phyloP scores from a whole-genome alignment of 23 tunicate genomes.

The Styela clava region DNA sequence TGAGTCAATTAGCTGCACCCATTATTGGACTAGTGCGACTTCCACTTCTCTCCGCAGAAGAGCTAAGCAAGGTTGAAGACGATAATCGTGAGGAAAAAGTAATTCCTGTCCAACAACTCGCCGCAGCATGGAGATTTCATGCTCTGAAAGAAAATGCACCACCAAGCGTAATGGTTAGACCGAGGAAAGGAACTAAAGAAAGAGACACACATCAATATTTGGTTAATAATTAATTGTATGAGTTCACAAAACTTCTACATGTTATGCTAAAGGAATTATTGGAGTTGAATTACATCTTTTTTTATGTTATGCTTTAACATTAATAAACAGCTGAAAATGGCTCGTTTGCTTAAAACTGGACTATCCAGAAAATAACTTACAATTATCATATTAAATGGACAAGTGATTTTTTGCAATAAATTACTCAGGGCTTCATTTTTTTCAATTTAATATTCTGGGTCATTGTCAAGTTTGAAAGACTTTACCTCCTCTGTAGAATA shows the following conservation, averaged over 20 bases:
- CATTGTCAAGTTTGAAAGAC: too few species aligned
- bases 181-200: conserved; percentile 48
- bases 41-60: conserved; percentile 67
- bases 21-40: conserved; percentile 64
- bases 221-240: too few species aligned
- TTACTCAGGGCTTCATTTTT: too few species aligned
- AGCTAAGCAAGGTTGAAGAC: conserved; percentile 75
- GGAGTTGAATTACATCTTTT: too few species aligned
- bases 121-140: conserved; percentile 90
- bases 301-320: too few species aligned
- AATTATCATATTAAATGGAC: too few species aligned
- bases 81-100: conserved; percentile 61
- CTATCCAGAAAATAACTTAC: too few species aligned
- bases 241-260: conserved; percentile 1
- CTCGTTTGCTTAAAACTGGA: too few species aligned
- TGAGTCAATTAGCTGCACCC: conserved; percentile 56
- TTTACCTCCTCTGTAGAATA: too few species aligned
- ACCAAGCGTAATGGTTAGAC: conserved; percentile 33
- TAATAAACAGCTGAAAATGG: too few species aligned
- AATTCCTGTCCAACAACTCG: conserved; percentile 84
- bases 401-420: too few species aligned
- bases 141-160: conserved; percentile 83
- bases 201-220: conserved; percentile 66
- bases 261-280: background rate
- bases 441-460: too few species aligned